These are phyloP conservation scores for Pheosia tremula DNA, from an alignment of 2,888 invertebrate species.

Conservation along the genomic window DNA sequence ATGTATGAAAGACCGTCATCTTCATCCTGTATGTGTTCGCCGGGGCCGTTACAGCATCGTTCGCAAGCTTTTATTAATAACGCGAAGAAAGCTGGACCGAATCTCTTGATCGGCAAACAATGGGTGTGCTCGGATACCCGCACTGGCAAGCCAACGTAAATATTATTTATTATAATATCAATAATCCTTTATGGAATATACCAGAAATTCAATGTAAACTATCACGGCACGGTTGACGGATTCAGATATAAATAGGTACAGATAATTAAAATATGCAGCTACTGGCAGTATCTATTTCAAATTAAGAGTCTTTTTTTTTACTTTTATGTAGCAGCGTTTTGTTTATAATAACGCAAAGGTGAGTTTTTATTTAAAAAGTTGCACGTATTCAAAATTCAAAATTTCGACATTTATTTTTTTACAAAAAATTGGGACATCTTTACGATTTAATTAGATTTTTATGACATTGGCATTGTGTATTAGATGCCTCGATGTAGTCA, in stretches of 20 bases:
- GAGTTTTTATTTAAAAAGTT: no score
- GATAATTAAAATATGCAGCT: not conserved
- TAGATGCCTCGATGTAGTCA: no score
- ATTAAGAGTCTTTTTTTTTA: not conserved
- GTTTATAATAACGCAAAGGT: no score
- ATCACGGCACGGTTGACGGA: not conserved
- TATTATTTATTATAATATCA: constrained; percentile 47
- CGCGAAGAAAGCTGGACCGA: constrained; percentile 76
- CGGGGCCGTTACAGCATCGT: constrained; percentile 67
- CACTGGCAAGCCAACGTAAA: constrained; percentile 51
- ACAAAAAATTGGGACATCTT: no score
- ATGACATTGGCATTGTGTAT: no score
- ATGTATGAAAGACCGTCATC: constrained; percentile 9
- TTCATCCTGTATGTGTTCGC: constrained; percentile 55
- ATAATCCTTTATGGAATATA: constrained; percentile 46
- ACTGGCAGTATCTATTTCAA: not conserved
- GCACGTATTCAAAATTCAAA: no score
- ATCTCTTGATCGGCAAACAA: constrained; percentile 77
- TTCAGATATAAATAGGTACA: not conserved
- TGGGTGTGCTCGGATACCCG: constrained; percentile 66
- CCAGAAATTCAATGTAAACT: constrained; percentile 23
- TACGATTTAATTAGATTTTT: no score
- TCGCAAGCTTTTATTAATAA: constrained; percentile 81
- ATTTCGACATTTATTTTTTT: no score
- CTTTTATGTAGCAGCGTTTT: not conserved